These are phyloP conservation scores for Dissostichus mawsoni DNA, from an alignment of 2,113 vertebrate genomes.

Conservation along the genomic window DNA sequence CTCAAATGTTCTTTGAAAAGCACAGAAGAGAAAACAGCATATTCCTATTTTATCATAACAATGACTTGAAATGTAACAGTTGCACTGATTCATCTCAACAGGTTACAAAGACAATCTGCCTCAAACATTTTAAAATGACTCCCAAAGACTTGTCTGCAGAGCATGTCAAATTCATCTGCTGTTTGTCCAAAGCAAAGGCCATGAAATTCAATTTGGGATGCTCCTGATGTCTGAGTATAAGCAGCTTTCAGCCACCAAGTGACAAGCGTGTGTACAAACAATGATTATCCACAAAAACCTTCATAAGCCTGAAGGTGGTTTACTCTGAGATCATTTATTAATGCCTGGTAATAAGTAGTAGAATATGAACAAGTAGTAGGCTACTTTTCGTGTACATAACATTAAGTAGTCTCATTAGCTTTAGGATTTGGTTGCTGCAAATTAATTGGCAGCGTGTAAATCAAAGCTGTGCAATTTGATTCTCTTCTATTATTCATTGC, in stretches of 20 bases:
- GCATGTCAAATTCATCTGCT: slow-evolving; percentile 52
- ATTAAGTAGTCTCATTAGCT: slow-evolving; percentile 62
- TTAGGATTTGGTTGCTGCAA: slow-evolving; percentile 31
- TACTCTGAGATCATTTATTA: slow-evolving; percentile 45
- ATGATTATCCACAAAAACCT: slow-evolving; percentile 60
- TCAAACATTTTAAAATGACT: background rate
- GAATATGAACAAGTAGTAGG: slow-evolving; percentile 12
- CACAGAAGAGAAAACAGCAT: background rate
- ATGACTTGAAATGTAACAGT: background rate
- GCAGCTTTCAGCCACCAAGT: slow-evolving; percentile 56
- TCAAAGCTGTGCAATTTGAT: slow-evolving; percentile 29
- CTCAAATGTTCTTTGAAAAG: background rate
- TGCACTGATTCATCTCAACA: background rate
- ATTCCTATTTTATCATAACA: background rate
- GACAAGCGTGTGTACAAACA: slow-evolving; percentile 68
- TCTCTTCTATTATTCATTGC: slow-evolving; percentile 41
- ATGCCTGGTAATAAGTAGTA: slow-evolving; percentile 13
- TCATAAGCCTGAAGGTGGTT: slow-evolving; percentile 28
- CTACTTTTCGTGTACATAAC: slow-evolving; percentile 35
- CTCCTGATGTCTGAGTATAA: slow-evolving; percentile 55
- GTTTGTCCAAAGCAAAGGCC: slow-evolving; percentile 67
- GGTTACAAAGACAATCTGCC: slow-evolving; percentile 2
- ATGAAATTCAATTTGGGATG: slow-evolving; percentile 60
- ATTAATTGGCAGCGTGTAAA: slow-evolving; percentile 54
- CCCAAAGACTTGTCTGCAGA: background rate